Base-by-base conservation (phyloP, 2,113 vertebrate genomes). In the Callionymus lyra region DNA sequence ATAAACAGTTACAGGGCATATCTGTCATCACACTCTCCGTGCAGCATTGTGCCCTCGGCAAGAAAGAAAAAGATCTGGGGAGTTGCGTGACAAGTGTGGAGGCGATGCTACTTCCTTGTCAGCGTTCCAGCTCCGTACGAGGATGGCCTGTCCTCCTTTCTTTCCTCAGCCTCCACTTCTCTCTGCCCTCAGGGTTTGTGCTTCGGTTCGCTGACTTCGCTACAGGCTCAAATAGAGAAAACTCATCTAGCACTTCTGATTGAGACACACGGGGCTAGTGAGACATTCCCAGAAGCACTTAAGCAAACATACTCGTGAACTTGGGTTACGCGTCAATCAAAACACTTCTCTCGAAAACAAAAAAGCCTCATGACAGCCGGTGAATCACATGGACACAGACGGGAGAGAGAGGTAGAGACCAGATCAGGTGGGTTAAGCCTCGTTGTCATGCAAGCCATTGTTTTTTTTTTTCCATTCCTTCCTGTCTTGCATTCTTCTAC, bases 401-500 rank as follows among this genome's bases (percentile, higher is more conserved):
- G 15, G 34, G 11, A 63, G 42, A 56, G 15, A 50, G 14, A 53
- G 40, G 53, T 33, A 21, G 16, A 16, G 27, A 12, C 2, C 1
- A 56, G 54, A 47, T 36, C 34, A 31, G 33, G 39, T 43, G 44
- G 41, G 41, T 67, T 19, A 49, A 27, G 21, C 46, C 42, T 14
- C 14, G 68, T 80, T 79, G 62, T 60, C 63, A 63, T 61, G 59
- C 76, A 68, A 82, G 82, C 81, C 63, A 82, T 83, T 85, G 80
- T 27, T 84, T 83, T 83, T 84, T 83, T 83, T 81, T 70, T 67
- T 74, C 50, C 76, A 67, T 80, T 82, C 75, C 75, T 82, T 82
- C 81, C 82, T 86, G 76, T 62, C 72, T 76, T 62, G 69, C 83
- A 85, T 85, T 84, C 82, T 78, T 81, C 56, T 36, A 16, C 70